Conservation (phyloP, 1,140 invertebrate species). For the Dreissena rostriformis region DNA sequence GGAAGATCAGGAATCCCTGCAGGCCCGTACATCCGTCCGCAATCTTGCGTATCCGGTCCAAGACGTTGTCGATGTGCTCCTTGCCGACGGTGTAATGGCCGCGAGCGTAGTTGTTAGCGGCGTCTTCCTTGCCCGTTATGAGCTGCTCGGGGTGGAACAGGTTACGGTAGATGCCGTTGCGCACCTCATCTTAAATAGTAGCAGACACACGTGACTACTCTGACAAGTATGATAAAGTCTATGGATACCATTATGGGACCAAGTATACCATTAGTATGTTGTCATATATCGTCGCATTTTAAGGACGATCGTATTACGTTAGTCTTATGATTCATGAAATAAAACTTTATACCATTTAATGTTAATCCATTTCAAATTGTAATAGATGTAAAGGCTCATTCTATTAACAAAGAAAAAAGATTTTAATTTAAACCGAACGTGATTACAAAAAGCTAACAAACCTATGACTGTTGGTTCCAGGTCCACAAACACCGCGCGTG, state of each 20-base stretch:
- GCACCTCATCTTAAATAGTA: constrained; percentile 82
- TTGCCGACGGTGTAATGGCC: constrained; percentile 81
- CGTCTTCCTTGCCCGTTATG: constrained; percentile 91
- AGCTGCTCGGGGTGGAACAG: constrained; percentile 92
- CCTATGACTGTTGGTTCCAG: constrained; percentile 90
- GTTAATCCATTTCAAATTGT: background rate
- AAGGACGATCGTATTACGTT: background rate
- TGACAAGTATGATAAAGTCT: background rate
- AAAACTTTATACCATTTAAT: background rate
- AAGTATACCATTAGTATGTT: background rate
- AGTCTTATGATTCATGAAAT: background rate
- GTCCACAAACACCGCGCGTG: constrained; percentile 90
- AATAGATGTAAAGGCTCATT: background rate
- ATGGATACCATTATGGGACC: background rate
- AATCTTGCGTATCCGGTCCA: constrained; percentile 77
- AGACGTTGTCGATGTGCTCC: constrained; percentile 79
- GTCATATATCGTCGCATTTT: background rate
- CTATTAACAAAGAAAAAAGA: background rate
- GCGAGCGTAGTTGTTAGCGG: constrained; percentile 84
- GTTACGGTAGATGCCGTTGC: constrained; percentile 66
- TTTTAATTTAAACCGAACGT: background rate
- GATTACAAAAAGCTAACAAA: constrained; percentile 48
- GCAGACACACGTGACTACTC: constrained; percentile 77
- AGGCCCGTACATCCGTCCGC: constrained; percentile 72
- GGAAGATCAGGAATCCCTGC: constrained; percentile 83